Conservation (phyloP, 1,140 invertebrate genomes). For the Lamellibrachia luymesi region DNA sequence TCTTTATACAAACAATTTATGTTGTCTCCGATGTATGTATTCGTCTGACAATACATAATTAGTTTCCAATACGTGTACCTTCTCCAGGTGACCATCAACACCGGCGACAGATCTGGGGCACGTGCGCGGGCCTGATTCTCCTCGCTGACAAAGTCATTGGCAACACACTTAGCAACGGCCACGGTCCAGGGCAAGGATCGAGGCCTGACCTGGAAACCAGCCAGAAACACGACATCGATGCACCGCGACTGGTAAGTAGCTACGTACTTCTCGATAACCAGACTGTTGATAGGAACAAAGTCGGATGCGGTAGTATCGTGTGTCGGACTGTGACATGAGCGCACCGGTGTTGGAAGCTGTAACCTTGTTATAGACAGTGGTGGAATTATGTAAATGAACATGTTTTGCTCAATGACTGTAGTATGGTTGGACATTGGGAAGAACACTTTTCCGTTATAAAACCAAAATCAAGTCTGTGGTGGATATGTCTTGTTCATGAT, state of each 20-base stretch:
- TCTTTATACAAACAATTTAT: too few species aligned
- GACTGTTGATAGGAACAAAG: not conserved
- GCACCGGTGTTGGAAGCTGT: not conserved
- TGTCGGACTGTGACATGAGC: not conserved
- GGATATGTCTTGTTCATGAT: too few species aligned
- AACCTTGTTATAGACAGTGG: not conserved
- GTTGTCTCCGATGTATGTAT: too few species aligned
- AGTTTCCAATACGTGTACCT: not conserved
- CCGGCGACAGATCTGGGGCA: slow-evolving; percentile 45
- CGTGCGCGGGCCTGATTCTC: slow-evolving; percentile 50
- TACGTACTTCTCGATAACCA: not conserved
- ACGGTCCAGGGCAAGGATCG: slow-evolving; percentile 29
- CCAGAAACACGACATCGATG: not conserved
- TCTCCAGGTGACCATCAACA: slow-evolving; percentile 22
- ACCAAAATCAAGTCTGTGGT: too few species aligned
- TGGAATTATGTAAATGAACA: not conserved
- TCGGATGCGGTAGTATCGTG: not conserved
- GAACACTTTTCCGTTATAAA: too few species aligned
- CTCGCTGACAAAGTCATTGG: slow-evolving; percentile 41
- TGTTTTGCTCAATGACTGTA: not conserved
- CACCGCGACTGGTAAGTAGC: not conserved
- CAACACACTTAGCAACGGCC: slow-evolving; percentile 43
- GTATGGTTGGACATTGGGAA: not conserved
- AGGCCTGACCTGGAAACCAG: not conserved
- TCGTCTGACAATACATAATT: not conserved